Evolutionary conservation across 2,888 invertebrate species (phyloP), one percentile per base, ranked within the genome.

Genomic region (Cynaeus angustus): DNA sequence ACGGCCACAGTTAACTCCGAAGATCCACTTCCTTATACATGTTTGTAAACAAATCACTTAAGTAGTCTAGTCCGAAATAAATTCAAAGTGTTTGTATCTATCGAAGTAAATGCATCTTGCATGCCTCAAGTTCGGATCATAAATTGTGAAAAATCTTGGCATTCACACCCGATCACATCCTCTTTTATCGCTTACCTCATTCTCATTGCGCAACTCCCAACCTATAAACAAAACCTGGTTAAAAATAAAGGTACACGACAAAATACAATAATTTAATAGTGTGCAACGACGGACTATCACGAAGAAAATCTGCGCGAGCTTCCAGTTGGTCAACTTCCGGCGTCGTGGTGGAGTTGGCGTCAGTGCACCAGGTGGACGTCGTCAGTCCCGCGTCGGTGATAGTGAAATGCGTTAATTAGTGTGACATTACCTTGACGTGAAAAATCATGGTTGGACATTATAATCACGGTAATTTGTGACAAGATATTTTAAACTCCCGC

Each of bases 401-500:
- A 56, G 69, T 75, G 75, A 72, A 65, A 77, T 76, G 76, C 75
- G 74, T 70, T 78, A 79, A 80, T 80, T 76, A 76, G 64, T 68
- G 75, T 75, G 77, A 76, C 75, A 75, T 13, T 33, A 30, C 45
- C 68, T 72, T 66, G 72, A 53, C 64, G 48, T 26, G 13, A 64
- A 50, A 62, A 21, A 78, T 74, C 70, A 80, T 80, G 80, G 79
- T 79, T 53, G 79, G 79, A 59, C 76, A 78, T 61, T 78, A 78
- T 64, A 77, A 74, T 66, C 77, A 80, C 74, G 80, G 80, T 80
- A 79, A 74, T 67, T 67, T 45, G 55, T 33, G 33, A 9, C n/a
- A 41, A 28, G 55, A 7, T 13, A 9, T 6, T 12, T 28, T n/a
- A 33, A 33, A 33, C 33, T 7, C 9, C 6, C 33, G 7, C 33